phyloP scores from a whole-genome alignment of 2,888 invertebrate genomes.

The Pristionchus maxplancki region DNA sequence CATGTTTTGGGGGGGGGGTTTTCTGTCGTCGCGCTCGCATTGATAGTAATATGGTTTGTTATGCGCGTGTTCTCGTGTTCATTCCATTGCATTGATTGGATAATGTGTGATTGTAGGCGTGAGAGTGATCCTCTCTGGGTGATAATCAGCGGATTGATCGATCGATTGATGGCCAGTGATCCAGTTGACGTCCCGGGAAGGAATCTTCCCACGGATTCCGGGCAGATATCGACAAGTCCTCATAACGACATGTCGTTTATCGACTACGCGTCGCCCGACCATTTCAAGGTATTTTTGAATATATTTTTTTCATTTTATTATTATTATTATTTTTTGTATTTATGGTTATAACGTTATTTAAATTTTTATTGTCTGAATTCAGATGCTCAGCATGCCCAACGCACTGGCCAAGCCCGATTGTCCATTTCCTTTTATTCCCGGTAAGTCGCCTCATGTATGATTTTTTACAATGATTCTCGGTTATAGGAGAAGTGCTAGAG shows the following conservation, averaged over 20 bases:
- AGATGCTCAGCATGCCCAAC: neutral
- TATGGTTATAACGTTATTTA: too few species aligned
- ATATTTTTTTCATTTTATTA: neutral
- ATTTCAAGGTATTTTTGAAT: neutral
- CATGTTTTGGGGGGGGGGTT: constrained; percentile 8
- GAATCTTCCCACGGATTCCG: constrained; percentile 20
- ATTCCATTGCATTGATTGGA: neutral
- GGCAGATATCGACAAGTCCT: neutral
- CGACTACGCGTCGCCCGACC: neutral
- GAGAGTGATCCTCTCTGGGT: constrained; percentile 40
- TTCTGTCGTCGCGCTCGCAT: constrained; percentile 14
- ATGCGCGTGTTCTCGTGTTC: constrained; percentile 15
- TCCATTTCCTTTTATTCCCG: constrained; percentile 8
- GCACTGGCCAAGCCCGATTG: neutral
- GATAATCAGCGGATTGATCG: neutral
- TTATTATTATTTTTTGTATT: neutral
- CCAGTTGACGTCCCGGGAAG: constrained; percentile 33
- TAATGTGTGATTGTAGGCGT: constrained; percentile 6
- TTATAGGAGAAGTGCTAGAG: constrained; percentile 38
- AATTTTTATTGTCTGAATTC: neutral
- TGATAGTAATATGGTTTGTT: constrained; percentile 31
- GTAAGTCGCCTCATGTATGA: neutral
- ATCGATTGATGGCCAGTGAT: constrained; percentile 29
- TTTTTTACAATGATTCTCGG: neutral
- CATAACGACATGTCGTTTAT: neutral